Conservation (phyloP, 1,140 invertebrate genomes). For the Reticulitermes speratus region DNA sequence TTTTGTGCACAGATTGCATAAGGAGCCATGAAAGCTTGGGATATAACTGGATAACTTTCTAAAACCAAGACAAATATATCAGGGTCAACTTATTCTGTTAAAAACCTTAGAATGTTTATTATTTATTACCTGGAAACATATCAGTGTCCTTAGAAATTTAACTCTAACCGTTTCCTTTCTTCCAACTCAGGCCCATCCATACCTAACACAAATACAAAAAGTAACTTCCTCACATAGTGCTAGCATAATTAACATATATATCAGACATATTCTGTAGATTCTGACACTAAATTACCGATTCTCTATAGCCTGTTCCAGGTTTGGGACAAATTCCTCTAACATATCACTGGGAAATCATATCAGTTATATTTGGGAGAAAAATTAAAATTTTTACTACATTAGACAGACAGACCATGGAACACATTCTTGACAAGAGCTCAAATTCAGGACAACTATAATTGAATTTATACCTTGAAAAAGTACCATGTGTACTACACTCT, state of each 20-base stretch:
- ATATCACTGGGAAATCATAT: neutral
- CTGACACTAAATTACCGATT: neutral
- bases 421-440: too few relatives aligned
- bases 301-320: neutral
- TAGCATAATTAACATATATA: neutral
- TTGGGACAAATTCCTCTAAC: neutral
- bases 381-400: neutral
- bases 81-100: too few relatives aligned
- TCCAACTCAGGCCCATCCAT: neutral
- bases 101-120: too few relatives aligned
- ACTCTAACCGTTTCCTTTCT: neutral
- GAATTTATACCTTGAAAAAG: too few relatives aligned
- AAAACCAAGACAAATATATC: too few relatives aligned
- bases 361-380: neutral
- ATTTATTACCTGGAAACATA: too few relatives aligned
- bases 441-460: too few relatives aligned
- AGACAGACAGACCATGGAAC: neutral
- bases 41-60: too few relatives aligned
- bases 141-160: too few relatives aligned
- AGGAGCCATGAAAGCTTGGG: too few relatives aligned
- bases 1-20: too few relatives aligned
- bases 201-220: neutral
- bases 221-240: neutral
- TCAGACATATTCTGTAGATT: neutral
- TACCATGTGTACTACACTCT: too few relatives aligned